Conservation (phyloP, 2,113 vertebrate species). For the Apeltes quadracus region DNA sequence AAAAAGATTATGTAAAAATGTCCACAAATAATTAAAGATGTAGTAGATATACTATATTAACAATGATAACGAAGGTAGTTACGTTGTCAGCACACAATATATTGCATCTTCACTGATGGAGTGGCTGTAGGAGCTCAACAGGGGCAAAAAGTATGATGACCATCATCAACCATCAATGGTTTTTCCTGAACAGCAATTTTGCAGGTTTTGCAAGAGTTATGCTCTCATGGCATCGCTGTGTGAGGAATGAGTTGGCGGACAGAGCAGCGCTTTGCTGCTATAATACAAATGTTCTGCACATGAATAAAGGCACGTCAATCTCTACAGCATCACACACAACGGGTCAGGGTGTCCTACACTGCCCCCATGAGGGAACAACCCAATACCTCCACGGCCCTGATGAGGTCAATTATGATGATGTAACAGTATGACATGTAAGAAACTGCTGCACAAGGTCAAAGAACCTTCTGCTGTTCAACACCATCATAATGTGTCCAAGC, state of each 20-base stretch:
- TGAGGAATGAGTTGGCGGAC: too few relatives aligned
- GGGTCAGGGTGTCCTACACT: constrained; percentile 41
- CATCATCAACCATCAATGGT: too few relatives aligned
- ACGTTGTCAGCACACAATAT: too few relatives aligned
- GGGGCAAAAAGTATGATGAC: too few relatives aligned
- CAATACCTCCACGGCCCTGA: background rate
- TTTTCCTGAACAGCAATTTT: too few relatives aligned
- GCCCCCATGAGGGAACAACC: constrained; percentile 44
- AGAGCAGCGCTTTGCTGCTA: background rate
- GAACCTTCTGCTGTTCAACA: background rate
- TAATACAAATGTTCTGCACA: constrained; percentile 18
- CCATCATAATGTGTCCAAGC: constrained; percentile 8
- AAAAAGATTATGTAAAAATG: too few relatives aligned
- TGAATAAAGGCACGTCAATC: constrained; percentile 25
- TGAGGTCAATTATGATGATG: background rate
- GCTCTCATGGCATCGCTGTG: background rate
- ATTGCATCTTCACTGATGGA: too few relatives aligned
- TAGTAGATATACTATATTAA: too few relatives aligned
- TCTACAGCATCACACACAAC: background rate
- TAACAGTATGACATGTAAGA: background rate
- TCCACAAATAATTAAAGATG: too few relatives aligned
- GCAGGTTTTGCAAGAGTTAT: background rate
- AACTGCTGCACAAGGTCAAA: background rate
- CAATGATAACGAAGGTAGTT: too few relatives aligned
- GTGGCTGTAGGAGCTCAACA: too few relatives aligned